Base-by-base conservation (phyloP, 2,888 invertebrate species). In the Tuberolachnus salignus region DNA sequence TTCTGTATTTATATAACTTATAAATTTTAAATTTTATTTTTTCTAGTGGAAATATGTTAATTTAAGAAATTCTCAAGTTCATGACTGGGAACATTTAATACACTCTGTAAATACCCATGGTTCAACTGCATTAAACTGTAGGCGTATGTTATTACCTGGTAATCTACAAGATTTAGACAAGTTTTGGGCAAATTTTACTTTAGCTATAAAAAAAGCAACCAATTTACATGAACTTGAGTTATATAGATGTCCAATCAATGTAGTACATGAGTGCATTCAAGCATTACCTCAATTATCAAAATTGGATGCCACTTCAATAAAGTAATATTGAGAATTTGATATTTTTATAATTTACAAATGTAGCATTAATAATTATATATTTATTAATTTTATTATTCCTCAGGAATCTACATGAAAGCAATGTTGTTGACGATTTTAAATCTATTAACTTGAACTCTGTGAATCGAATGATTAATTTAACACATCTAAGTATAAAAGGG, bases 51-150 rank as follows among this genome's bases (percentile, higher is more conserved):
- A 90, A 81, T 91, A 91, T 2, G 92, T 95, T 0, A 87, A 92
- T 42, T 92, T 95, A 92, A 93, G 93, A 85, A 93, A 94, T 84
- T 92, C 94, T 8, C 91, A 91, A 84, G 92, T 94, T 9, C 90
- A 89, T 81, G 92, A 92, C 84, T 95, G 94, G 92, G 88, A 90
- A 57, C 92, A 91, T 1, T 87, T 94, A 70, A 90, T 92, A 42
- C 88, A 90, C 13, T 90, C 92, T 0, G 85, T 95, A 23, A 89
- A 89, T 75, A 89, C 90, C 21, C 90, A 92, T 84, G 90, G 91
- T 63, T 94, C 94, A 0, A 89, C 88, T 82, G 90, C 92, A 84
- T 88, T 95, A 82, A 95, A 95, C 85, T 87, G 94, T 75, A 89
- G 93, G 82, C 94, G 94, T 86, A 92, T 92, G 90, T 86, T 92